phyloP scores from a whole-genome alignment of 2,797 vertebrate species.

The Hybognathus amarus region DNA sequence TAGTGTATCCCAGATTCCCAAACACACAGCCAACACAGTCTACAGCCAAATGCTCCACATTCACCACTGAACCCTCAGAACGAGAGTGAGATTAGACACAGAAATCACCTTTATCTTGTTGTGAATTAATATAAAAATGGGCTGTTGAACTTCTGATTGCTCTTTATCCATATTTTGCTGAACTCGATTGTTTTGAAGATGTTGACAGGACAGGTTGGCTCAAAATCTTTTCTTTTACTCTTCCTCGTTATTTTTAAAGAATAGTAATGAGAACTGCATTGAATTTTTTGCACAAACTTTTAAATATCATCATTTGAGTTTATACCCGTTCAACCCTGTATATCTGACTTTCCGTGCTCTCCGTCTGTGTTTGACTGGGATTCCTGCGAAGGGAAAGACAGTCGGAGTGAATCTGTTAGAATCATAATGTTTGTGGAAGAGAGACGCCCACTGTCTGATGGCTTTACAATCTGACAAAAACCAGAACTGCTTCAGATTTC shows the following conservation, averaged over 20 bases:
- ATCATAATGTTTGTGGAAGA: slow-evolving; percentile 21
- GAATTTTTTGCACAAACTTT: neutral
- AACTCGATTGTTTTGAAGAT: neutral
- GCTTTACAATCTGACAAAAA: slow-evolving; percentile 36
- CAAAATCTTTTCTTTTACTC: too few relatives aligned
- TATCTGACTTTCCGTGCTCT: slow-evolving; percentile 7
- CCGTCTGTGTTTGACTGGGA: slow-evolving; percentile 10
- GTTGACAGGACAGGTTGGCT: neutral
- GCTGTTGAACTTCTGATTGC: neutral
- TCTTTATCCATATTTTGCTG: neutral
- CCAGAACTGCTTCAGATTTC: slow-evolving; percentile 1
- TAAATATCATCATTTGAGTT: neutral
- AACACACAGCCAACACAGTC: neutral
- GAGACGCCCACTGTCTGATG: slow-evolving; percentile 34
- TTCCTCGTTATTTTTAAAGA: neutral
- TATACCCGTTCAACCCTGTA: neutral
- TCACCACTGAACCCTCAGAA: neutral
- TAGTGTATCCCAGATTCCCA: slow-evolving; percentile 3
- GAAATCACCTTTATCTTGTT: neutral
- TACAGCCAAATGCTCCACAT: slow-evolving; percentile 15
- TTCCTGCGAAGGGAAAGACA: neutral
- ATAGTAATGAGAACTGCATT: neutral
- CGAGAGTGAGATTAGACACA: neutral
- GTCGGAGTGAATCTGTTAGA: slow-evolving; percentile 6
- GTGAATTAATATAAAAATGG: neutral